Percentiles rank a stretch among this genome's conserved stretches.
Conservation (phyloP, 2,888 invertebrate genomes). For the Ischnura elegans region DNA sequence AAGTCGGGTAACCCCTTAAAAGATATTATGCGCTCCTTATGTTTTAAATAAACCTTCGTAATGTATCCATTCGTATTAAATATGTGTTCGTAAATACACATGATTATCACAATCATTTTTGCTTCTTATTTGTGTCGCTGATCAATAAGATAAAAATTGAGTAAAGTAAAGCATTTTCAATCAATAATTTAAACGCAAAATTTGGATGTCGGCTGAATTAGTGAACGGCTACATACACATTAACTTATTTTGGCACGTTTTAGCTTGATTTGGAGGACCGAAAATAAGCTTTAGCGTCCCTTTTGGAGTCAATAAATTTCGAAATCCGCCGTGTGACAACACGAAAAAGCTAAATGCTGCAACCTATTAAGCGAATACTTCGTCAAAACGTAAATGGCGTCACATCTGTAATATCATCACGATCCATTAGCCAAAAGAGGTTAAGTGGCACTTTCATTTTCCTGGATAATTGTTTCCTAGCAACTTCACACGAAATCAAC, state of each 20-base stretch:
- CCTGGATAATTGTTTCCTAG: background rate
- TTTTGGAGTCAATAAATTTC: background rate
- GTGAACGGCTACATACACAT: too few species aligned
- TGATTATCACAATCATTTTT: too few species aligned
- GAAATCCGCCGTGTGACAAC: background rate
- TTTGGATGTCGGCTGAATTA: too few species aligned
- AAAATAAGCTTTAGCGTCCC: background rate
- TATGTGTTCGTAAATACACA: too few species aligned
- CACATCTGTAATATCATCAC: constrained; percentile 20
- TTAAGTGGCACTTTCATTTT: constrained; percentile 2
- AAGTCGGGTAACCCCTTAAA: too few species aligned
- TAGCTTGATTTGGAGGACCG: background rate
- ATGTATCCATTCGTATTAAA: too few species aligned
- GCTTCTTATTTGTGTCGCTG: too few species aligned
- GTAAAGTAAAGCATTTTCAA: too few species aligned
- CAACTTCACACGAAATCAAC: background rate
- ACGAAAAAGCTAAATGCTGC: background rate
- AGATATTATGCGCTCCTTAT: too few species aligned
- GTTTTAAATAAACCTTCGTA: too few species aligned
- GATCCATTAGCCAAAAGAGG: constrained; percentile 3
- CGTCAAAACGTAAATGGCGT: constrained; percentile 15
- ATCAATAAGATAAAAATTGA: too few species aligned
- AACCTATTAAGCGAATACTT: background rate
- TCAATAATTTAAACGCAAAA: too few species aligned
- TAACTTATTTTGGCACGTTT: background rate